phyloP scores from a whole-genome alignment of 2,888 invertebrate genomes.

The Lycaena phlaeas region DNA sequence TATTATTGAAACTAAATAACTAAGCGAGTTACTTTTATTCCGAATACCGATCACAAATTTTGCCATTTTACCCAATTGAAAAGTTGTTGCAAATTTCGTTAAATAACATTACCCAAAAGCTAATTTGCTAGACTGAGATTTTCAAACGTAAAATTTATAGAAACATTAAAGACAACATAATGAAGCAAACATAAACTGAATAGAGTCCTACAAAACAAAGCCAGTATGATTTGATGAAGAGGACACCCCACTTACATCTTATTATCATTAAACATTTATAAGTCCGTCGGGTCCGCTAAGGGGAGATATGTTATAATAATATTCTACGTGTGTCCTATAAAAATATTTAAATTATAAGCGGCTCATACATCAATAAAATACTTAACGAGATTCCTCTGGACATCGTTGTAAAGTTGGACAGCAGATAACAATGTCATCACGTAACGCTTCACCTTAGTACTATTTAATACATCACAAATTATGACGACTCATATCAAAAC shows the following conservation, averaged over 20 bases:
- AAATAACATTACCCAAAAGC: neutral
- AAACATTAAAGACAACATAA: neutral
- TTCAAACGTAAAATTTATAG: neutral
- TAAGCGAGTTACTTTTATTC: neutral
- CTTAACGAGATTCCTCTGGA: no score
- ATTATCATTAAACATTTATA: conserved; percentile 9
- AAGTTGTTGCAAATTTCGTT: neutral
- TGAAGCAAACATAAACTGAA: neutral
- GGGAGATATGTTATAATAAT: no score
- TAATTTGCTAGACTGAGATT: neutral
- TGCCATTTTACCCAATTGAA: neutral
- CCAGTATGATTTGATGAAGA: neutral
- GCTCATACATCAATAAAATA: no score
- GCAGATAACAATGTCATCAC: no score
- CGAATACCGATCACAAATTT: neutral
- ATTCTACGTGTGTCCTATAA: no score
- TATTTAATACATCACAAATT: no score
- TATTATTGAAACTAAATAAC: neutral
- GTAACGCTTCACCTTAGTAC: no score
- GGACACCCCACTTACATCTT: conserved; percentile 12
- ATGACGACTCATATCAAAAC: no score
- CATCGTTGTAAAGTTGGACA: no score
- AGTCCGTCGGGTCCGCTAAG: conserved; percentile 11
- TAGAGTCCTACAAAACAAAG: neutral
- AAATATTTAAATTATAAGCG: no score